phyloP scores from a whole-genome alignment of 1,140 invertebrate species.

The Cecropterus lyciades region DNA sequence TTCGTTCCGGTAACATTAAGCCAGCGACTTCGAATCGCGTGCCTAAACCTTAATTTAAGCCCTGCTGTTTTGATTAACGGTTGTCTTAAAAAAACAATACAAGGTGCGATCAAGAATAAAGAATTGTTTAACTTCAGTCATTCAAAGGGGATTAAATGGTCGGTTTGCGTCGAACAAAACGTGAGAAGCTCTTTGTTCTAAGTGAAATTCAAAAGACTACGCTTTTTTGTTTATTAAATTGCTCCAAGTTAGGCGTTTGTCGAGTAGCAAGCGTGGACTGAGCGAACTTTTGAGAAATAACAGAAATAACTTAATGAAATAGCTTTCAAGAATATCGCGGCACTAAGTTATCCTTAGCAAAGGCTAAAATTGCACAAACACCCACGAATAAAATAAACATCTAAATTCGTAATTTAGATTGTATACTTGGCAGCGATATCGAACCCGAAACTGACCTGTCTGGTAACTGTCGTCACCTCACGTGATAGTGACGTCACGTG shows the following conservation, averaged over 20 bases:
- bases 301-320: too few relatives aligned
- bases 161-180: conserved; percentile 42
- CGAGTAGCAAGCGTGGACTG: not conserved
- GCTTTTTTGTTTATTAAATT: conserved; percentile 33
- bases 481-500: too few relatives aligned
- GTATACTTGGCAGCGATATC: too few relatives aligned
- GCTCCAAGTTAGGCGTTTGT: conserved; percentile 9
- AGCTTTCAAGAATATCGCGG: too few relatives aligned
- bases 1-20: not conserved
- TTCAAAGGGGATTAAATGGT: conserved; percentile 43
- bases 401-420: too few relatives aligned
- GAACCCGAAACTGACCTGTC: too few relatives aligned
- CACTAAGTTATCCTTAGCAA: too few relatives aligned
- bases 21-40: not conserved
- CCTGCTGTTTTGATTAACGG: conserved; percentile 34
- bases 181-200: conserved; percentile 27
- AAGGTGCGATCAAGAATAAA: conserved; percentile 42
- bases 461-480: too few relatives aligned
- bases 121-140: conserved; percentile 38
- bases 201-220: conserved; percentile 30
- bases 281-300: too few relatives aligned
- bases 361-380: too few relatives aligned
- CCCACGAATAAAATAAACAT: too few relatives aligned
- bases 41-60: conserved; percentile 9
- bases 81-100: conserved; percentile 26